A percentile compares a stretch with the other conserved stretches of the same genome.
These are phyloP conservation scores for Morus bassanus DNA, from an alignment of 2,797 vertebrate genomes.

Conservation along the genomic window DNA sequence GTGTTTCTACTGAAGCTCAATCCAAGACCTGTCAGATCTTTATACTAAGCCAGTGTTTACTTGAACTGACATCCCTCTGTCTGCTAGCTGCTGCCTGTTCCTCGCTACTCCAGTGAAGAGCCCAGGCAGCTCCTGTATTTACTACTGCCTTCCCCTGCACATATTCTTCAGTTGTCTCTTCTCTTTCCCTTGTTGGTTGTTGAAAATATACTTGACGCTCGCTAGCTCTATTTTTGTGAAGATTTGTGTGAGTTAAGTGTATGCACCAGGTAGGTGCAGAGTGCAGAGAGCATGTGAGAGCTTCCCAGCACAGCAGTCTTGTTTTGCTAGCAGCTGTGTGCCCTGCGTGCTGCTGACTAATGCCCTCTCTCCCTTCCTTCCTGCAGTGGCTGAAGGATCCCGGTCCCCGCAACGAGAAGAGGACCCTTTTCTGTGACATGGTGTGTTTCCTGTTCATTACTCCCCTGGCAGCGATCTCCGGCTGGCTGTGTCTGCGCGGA, in stretches of 20 bases:
- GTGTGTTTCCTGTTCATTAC: conserved; percentile 97
- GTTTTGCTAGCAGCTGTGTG: rapidly evolving
- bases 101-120: neutral
- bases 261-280: rapidly evolving
- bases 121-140: neutral
- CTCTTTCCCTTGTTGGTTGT: neutral
- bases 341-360: rapidly evolving
- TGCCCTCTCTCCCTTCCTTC: neutral
- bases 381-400: conserved; percentile 92
- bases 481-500: conserved; percentile 93
- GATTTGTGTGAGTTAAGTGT: neutral
- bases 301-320: neutral
- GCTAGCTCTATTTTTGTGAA: neutral
- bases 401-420: conserved; percentile 90
- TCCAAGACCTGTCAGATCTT: neutral
- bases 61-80: neutral
- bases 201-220: neutral
- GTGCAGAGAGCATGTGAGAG: neutral
- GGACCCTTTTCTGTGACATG: conserved; percentile 95
- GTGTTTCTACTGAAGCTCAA: neutral
- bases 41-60: neutral
- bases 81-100: neutral
- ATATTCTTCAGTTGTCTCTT: neutral
- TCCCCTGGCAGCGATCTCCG: conserved; percentile 90
- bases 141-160: neutral